Evolutionary conservation across 2,888 invertebrate species (phyloP).

Genomic region (Cyaniris semiargus): DNA sequence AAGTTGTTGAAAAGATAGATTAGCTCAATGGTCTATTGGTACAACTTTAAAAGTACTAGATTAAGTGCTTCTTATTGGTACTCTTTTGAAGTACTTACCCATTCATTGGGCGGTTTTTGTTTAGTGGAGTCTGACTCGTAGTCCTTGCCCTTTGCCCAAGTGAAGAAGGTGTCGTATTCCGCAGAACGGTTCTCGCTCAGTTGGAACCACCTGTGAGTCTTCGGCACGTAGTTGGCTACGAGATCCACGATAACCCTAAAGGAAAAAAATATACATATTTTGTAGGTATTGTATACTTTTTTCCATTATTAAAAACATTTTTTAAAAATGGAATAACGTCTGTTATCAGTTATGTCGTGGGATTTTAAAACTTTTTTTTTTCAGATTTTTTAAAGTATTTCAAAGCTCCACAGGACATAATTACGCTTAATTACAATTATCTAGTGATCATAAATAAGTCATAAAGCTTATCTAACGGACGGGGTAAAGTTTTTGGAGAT

Average conservation of each 20-base stretch:
- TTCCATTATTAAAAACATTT: too few species aligned
- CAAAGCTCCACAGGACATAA: not conserved
- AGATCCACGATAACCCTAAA: constrained; percentile 84
- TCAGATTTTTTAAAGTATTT: not conserved
- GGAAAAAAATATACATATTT: constrained; percentile 15
- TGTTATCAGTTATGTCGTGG: too few species aligned
- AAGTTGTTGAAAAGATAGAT: not conserved
- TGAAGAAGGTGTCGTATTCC: constrained; percentile 86
- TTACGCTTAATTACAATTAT: not conserved
- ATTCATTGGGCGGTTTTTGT: constrained; percentile 83
- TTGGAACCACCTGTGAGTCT: constrained; percentile 86
- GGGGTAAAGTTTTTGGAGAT: not conserved
- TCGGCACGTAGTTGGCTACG: constrained; percentile 86
- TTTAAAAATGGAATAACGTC: too few species aligned
- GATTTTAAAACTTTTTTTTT: not conserved
- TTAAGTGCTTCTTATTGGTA: not conserved
- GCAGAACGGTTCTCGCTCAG: constrained; percentile 80
- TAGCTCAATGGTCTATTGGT: too few species aligned
- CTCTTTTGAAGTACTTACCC: constrained; percentile 74
- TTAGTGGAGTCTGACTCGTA: constrained; percentile 47
- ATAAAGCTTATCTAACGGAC: not conserved
- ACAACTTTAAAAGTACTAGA: not conserved
- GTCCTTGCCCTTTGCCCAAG: constrained; percentile 82
- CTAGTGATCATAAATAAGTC: not conserved
- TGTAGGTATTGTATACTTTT: too few species aligned